Evolutionary conservation across 2,113 vertebrate genomes (phyloP).

Genomic region (Procapra przewalskii): DNA sequence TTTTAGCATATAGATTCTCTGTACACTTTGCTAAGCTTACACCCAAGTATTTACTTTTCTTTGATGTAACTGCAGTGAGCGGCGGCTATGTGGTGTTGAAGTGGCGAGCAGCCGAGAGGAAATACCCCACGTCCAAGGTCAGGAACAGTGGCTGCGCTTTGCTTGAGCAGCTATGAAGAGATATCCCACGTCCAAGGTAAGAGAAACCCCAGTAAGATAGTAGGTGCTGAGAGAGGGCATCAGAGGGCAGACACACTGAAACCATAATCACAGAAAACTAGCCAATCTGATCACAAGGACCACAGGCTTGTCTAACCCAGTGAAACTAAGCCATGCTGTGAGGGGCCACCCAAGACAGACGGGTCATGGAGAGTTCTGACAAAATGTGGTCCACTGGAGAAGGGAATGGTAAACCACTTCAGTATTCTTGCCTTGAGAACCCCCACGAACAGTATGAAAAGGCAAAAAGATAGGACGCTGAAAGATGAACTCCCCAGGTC

Average conservation of each 20-base stretch:
- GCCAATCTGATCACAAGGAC: background rate
- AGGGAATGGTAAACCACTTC: background rate
- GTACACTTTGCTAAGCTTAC: background rate
- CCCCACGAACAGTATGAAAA: background rate
- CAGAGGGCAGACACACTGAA: background rate
- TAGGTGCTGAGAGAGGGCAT: background rate
- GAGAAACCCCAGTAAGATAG: background rate
- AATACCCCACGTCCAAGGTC: background rate
- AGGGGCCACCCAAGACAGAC: background rate
- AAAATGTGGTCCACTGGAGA: background rate
- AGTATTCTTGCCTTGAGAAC: background rate
- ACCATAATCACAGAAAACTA: background rate
- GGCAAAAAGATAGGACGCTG: background rate
- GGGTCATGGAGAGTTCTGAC: background rate
- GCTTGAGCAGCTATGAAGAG: background rate
- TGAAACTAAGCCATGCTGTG: background rate
- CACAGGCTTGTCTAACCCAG: background rate
- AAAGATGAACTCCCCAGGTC: background rate
- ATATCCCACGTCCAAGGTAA: background rate
- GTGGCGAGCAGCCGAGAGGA: rapidly evolving
- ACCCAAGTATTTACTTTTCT: background rate
- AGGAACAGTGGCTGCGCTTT: background rate
- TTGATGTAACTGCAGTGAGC: background rate
- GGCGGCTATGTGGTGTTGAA: background rate
- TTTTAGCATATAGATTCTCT: background rate